A percentile compares a stretch with the other conserved stretches of the same genome.
phyloP scores from a whole-genome alignment of 2,797 vertebrate species.

The Capromys pilorides region DNA sequence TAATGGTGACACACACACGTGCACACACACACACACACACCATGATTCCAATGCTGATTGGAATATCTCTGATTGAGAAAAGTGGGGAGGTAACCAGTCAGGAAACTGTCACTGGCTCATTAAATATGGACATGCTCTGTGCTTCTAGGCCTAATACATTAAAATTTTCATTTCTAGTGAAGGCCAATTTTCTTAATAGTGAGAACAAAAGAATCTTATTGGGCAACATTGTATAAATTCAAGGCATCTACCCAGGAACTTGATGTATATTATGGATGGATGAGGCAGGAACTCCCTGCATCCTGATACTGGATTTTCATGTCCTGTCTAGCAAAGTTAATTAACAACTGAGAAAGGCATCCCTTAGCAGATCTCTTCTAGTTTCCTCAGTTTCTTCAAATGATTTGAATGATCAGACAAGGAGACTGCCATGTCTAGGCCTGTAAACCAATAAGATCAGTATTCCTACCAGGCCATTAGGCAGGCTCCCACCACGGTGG shows the following conservation, averaged over 20 bases:
- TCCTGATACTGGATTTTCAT: background rate
- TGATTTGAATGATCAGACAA: background rate
- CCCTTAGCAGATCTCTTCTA: constrained; percentile 6
- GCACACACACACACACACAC: background rate
- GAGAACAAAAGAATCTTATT: constrained; percentile 51
- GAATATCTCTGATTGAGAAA: constrained; percentile 45
- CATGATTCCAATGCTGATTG: background rate
- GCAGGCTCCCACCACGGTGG: background rate
- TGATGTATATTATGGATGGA: background rate
- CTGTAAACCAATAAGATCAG: background rate
- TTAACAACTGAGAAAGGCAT: constrained; percentile 31
- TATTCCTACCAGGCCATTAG: background rate
- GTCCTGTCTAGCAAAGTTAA: constrained; percentile 35
- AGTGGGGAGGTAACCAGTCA: background rate
- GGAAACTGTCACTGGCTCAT: constrained; percentile 4
- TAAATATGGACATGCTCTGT: constrained; percentile 51
- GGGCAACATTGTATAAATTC: constrained; percentile 54
- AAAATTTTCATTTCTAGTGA: constrained; percentile 59
- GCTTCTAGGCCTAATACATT: constrained; percentile 53
- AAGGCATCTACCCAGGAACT: constrained; percentile 34
- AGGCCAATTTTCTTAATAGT: constrained; percentile 61
- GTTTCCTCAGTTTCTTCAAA: constrained; percentile 60
- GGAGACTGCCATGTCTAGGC: background rate
- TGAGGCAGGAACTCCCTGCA: background rate
- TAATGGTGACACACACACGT: background rate